Base-by-base conservation (phyloP, 2,113 vertebrate genomes). In the Ammodramus savannarum region DNA sequence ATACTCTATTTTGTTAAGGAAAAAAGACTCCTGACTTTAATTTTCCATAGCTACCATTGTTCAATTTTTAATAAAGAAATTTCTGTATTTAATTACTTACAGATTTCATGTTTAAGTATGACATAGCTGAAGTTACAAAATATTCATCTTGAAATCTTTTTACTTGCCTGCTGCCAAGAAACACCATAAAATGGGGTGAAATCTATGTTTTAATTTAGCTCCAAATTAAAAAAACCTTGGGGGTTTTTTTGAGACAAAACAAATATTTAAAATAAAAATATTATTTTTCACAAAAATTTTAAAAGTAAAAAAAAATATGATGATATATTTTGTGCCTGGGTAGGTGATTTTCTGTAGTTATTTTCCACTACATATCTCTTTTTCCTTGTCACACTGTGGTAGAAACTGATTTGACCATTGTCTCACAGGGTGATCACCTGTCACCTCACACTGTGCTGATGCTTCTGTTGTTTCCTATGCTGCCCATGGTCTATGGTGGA, bases 51-150 rank as follows among this genome's bases (percentile, higher is more conserved):
- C 58, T 69, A 26, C 8, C 5, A 78, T 68, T 90, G 32, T 34
- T 63, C 9, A 73, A 44, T 73, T 58, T 43, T 58, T 83, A 83
- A 87, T 49, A 20, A 27, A 86, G n/a, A 76, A 69, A 87, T 81
- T 76, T 16, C 41, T 36, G 29, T 65, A 54, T 93, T 58, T 71
- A 85, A 73, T 52, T 94, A 43, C 54, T 58, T 73, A 55, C 15
- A 54, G 16, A 46, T 49, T 81, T 89, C 65, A 46, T 4, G 9
- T 74, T 65, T 74, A 61, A 38, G 26, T 58, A 49, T 74, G 68
- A 29, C 6, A 38, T 48, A 85, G 16, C 22, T 75, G 52, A 39
- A 79, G 18, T 59, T 63, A 48, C 36, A 54, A 83, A 54, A 82
- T 38, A 2, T 36, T 91, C 20, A 49, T 48, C 4, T n/a, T 63